Evolutionary conservation across 2,888 invertebrate genomes (phyloP), one percentile per base, ranked within the genome.

Genomic region (Heteromurus nitidus): DNA sequence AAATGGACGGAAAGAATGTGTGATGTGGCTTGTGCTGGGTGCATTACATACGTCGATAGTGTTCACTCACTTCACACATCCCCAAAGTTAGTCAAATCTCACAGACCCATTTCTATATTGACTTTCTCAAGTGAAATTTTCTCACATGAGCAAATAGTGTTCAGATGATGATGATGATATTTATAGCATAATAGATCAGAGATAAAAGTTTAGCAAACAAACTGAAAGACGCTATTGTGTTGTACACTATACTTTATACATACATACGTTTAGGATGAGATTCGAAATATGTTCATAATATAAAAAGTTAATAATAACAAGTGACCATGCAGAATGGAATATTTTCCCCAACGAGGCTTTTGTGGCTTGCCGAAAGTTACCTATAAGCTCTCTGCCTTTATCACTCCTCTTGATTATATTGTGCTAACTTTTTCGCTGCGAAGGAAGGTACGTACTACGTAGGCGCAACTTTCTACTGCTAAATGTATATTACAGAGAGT

Each of bases 251-350:
- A n/a, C n/a, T n/a, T n/a, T n/a, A n/a, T n/a, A n/a, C n/a, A n/a
- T n/a, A n/a, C n/a, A n/a, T n/a, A n/a, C n/a, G n/a, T n/a, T n/a
- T n/a, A n/a, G n/a, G n/a, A n/a, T n/a, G n/a, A n/a, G n/a, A n/a
- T n/a, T n/a, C n/a, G n/a, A n/a, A n/a, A n/a, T n/a, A n/a, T n/a
- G n/a, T n/a, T n/a, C n/a, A n/a, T n/a, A 44, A 28, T 26, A 16
- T 36, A 18, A 36, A 20, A 9, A 64, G 13, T 42, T 22, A 68
- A 50, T 20, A 50, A 2, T 0, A 67, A 44, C n/a, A n/a, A 75
- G 58, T 67, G 67, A 75, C 75, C 75, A 67, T 75, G 44, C 60
- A 28, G 30, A 73, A 74, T 64, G 31, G 18, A 73, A 73, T 72
- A 42, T 74, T 64, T 64, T 74, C 50, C 30, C 26, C 24, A 44